phyloP scores from a whole-genome alignment of 2,888 invertebrate genomes.

The Sialis fuliginosa region DNA sequence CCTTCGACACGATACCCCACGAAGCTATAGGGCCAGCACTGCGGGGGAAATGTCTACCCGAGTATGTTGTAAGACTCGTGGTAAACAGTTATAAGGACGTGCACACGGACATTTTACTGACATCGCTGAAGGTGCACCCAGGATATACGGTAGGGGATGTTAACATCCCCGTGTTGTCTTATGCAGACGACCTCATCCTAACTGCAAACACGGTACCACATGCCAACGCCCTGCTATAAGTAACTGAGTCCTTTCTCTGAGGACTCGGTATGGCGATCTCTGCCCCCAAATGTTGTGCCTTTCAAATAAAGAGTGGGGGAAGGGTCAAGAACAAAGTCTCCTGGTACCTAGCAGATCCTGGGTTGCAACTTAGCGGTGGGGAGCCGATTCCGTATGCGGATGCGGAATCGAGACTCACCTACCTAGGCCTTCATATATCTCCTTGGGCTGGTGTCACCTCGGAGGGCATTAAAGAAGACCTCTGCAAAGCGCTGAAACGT shows the following conservation, averaged over 20 bases:
- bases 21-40: slow-evolving; percentile 13
- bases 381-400: too few relatives aligned
- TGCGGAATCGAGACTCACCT: too few relatives aligned
- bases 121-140: neutral
- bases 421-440: too few relatives aligned
- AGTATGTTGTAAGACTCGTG: neutral
- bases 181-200: neutral
- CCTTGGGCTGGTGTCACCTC: neutral
- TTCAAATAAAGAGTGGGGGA: neutral
- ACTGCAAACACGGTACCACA: slow-evolving; percentile 13
- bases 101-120: neutral
- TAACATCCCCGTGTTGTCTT: neutral
- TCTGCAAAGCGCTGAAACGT: neutral
- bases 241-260: neutral
- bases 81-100: neutral
- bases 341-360: too few relatives aligned
- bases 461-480: neutral
- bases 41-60: slow-evolving; percentile 5
- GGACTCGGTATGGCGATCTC: neutral
- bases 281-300: neutral
- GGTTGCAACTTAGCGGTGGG: neutral
- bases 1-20: slow-evolving; percentile 15
- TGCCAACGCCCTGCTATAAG: neutral
- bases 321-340: slow-evolving; percentile 8
- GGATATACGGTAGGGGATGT: neutral